Conservation (phyloP, 2,113 vertebrate species). For the Gymnogyps californianus region DNA sequence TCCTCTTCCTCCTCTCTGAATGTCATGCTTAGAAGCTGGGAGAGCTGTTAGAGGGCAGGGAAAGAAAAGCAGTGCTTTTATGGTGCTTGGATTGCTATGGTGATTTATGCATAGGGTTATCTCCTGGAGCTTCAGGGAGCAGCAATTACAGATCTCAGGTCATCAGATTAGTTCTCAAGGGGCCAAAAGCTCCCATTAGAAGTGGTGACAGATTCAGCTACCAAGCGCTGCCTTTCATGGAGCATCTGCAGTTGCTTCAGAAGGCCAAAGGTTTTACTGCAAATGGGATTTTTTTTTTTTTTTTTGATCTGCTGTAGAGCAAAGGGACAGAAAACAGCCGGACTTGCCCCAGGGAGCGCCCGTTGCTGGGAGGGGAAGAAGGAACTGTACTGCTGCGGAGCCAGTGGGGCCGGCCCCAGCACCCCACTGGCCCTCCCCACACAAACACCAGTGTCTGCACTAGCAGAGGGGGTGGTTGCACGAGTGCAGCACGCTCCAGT, state of each 20-base stretch:
- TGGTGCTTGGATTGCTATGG: background rate
- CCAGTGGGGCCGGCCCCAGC: no score
- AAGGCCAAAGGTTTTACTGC: background rate
- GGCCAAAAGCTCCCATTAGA: background rate
- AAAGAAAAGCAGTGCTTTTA: background rate
- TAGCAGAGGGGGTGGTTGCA: background rate
- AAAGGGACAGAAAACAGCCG: background rate
- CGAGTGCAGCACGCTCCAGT: rapidly evolving
- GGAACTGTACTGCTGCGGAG: background rate
- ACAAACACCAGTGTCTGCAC: background rate
- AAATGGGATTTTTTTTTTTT: background rate
- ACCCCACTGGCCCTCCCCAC: background rate
- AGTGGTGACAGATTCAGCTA: conserved; percentile 2
- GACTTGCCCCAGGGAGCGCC: rapidly evolving
- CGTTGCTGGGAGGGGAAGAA: background rate
- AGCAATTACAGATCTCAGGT: background rate
- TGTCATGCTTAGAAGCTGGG: background rate
- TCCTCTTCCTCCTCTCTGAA: background rate
- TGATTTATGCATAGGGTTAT: conserved; percentile 36
- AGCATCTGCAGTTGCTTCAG: background rate
- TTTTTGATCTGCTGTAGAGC: background rate
- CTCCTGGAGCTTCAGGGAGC: background rate
- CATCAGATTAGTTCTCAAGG: conserved; percentile 28
- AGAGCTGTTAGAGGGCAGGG: background rate
- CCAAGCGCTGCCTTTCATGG: background rate